Conservation (phyloP, 2,888 invertebrate genomes). For the Shargacucullia verbasci region DNA sequence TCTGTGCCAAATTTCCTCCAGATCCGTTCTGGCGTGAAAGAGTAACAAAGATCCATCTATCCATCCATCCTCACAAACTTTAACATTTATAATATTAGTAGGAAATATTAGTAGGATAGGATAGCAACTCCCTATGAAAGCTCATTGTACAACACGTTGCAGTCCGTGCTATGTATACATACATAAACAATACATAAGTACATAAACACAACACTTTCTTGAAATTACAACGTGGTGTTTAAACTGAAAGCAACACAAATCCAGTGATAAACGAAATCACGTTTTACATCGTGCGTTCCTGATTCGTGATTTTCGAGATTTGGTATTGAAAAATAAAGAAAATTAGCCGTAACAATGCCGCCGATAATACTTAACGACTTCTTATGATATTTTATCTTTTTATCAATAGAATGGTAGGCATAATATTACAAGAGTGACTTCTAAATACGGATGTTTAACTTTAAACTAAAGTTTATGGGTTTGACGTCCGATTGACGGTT, state of each 20-base stretch:
- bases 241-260: constrained; percentile 18
- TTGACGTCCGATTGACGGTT: background rate
- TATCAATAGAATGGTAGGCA: constrained; percentile 15
- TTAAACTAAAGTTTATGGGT: background rate
- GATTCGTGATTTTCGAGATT: constrained; percentile 5
- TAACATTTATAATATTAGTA: no score
- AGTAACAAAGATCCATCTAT: no score
- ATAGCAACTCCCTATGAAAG: no score
- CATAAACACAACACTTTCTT: constrained; percentile 19
- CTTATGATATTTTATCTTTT: constrained; percentile 18
- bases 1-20: no score
- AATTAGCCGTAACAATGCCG: constrained; percentile 30
- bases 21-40: no score
- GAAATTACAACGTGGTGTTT: constrained; percentile 10
- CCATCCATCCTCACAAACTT: no score
- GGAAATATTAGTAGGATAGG: no score
- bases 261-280: constrained; percentile 32
- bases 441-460: constrained; percentile 45
- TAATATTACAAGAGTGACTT: constrained; percentile 31
- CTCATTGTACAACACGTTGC: no score
- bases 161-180: no score
- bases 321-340: constrained; percentile 44
- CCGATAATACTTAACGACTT: constrained; percentile 21
- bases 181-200: no score
- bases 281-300: constrained; percentile 3